Evolutionary conservation across 2,888 invertebrate species (phyloP).

Genomic region (Arge pagana): DNA sequence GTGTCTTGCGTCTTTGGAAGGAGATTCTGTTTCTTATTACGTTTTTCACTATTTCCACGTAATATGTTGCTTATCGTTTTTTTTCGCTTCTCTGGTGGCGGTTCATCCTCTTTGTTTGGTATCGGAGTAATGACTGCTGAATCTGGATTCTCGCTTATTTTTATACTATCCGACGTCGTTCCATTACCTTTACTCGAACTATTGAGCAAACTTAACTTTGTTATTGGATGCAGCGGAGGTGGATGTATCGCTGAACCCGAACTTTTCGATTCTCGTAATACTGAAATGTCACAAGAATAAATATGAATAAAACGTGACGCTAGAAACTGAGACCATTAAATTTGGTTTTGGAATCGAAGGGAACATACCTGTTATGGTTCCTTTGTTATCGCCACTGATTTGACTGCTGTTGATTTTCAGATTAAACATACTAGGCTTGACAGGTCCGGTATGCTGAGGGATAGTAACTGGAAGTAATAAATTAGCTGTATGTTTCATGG

Average conservation of each 20-base stretch:
- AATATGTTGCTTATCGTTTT: slow-evolving; percentile 53
- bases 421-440: slow-evolving; percentile 68
- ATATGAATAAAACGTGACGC: not conserved
- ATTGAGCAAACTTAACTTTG: slow-evolving; percentile 51
- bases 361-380: slow-evolving; percentile 67
- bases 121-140: slow-evolving; percentile 56
- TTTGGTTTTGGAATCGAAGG: not conserved
- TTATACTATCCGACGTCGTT: slow-evolving; percentile 50
- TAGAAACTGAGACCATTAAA: not conserved
- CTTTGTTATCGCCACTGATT: slow-evolving; percentile 65
- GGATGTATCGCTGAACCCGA: slow-evolving; percentile 51
- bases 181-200: slow-evolving; percentile 41
- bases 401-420: slow-evolving; percentile 72
- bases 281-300: slow-evolving; percentile 34
- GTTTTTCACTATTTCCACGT: slow-evolving; percentile 47
- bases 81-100: slow-evolving; percentile 46
- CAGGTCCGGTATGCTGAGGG: slow-evolving; percentile 46
- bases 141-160: slow-evolving; percentile 55
- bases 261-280: slow-evolving; percentile 53
- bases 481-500: slow-evolving; percentile 52
- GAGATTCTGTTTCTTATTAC: slow-evolving; percentile 48
- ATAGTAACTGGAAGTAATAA: slow-evolving; percentile 51
- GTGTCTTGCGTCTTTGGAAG: slow-evolving; percentile 47
- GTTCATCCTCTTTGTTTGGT: slow-evolving; percentile 44
- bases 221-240: slow-evolving; percentile 55